Evolutionary conservation across 1,140 invertebrate genomes (phyloP).

Genomic region (Steinernema khuongi): DNA sequence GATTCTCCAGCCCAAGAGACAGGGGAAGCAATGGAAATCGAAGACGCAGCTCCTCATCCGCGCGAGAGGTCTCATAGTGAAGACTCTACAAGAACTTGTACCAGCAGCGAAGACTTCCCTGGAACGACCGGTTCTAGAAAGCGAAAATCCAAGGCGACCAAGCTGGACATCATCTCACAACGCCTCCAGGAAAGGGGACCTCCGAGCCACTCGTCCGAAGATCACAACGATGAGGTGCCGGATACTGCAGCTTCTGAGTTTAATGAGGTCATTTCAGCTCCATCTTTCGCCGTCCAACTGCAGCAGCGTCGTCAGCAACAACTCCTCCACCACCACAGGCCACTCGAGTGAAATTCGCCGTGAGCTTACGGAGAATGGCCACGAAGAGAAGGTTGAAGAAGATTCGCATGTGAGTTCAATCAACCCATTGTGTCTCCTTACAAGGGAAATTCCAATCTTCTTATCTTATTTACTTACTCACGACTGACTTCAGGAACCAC

Average conservation of each 20-base stretch:
- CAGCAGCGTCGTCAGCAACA: conserved; percentile 11
- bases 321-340: not conserved
- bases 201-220: not conserved
- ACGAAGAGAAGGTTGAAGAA: not conserved
- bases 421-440: not conserved
- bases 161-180: conserved; percentile 67
- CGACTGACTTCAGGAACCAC: not conserved
- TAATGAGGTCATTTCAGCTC: not conserved
- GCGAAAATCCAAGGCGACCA: conserved; percentile 73
- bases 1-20: conserved; percentile 25
- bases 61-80: conserved; percentile 33
- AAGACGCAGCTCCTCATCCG: conserved; percentile 27
- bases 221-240: not conserved
- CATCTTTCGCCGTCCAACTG: not conserved
- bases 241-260: not conserved
- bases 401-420: not conserved
- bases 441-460: not conserved
- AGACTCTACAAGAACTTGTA: conserved; percentile 12
- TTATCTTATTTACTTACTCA: not conserved
- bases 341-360: not conserved
- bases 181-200: conserved; percentile 59
- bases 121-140: conserved; percentile 58
- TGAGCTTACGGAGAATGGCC: not conserved
- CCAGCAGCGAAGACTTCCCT: conserved; percentile 20
- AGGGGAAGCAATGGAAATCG: conserved; percentile 28